Base-by-base conservation (phyloP, 2,113 vertebrate species). In the Neolamprologus tretocephalus region DNA sequence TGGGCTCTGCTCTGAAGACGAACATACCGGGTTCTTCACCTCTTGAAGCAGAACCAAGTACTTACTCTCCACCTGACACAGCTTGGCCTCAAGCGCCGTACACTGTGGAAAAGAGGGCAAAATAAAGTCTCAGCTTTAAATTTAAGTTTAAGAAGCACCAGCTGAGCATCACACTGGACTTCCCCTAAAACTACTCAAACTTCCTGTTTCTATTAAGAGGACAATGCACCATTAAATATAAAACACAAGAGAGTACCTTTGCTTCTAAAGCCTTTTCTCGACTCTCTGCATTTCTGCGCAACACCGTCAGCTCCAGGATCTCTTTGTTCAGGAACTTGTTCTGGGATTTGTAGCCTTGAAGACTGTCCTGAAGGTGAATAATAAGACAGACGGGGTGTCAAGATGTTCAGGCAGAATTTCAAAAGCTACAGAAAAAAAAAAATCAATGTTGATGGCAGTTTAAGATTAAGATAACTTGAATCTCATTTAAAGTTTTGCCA, bases 291-390 rank as follows among this genome's bases (percentile, higher is more conserved):
- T 98, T 98, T 94, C 98, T 97, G 90, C 98, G 97, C 42, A 99
- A 95, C 9, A 97, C 97, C 5, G 98, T 97, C 88, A 99, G 96
- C 94, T 99, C 98, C 94, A 99, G 93, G 90, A 99, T 99, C 91
- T 99, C 99, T 95, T 99, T 99, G 94, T 99, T 99, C 63, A 99
- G 96, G 91, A 99, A 99, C 85, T 97, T 99, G 93, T 99, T 99
- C 95, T 99, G 98, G 51, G 97, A 97, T 94, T 99, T 99, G 92
- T 99, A 99, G 40, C 98, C 98, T 83, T 99, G 97, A 79, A 99
- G 97, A 89, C 96, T 97, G 93, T 99, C 99, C 99, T 99, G 95
- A 86, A 86, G 88, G 45, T 51, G 5, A 12, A 55, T 55, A 23
- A 45, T 23, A 47, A 28, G 28, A 51, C 9, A 42, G 12, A 66